phyloP scores from a whole-genome alignment of 1,140 invertebrate species.

The Drosophila teissieri region DNA sequence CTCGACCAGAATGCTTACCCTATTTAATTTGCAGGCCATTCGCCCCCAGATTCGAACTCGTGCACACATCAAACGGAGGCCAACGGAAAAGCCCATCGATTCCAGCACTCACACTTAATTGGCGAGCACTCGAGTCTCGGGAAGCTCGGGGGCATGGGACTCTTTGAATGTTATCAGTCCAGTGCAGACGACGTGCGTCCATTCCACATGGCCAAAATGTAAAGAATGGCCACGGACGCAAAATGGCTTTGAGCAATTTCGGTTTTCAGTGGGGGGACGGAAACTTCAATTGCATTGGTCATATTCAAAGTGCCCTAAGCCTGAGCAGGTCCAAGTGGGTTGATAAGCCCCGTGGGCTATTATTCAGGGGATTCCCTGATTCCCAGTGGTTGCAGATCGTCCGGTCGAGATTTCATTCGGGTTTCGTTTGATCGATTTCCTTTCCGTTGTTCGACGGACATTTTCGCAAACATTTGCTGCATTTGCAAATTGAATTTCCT shows the following conservation, averaged over 20 bases:
- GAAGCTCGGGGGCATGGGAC: constrained; percentile 2
- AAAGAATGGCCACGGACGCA: constrained; percentile 22
- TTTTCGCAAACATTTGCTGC: constrained; percentile 33
- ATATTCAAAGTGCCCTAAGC: constrained; percentile 69
- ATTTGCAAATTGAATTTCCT: constrained; percentile 79
- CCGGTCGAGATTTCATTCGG: constrained; percentile 60
- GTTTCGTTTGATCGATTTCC: constrained; percentile 61
- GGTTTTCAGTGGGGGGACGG: constrained; percentile 26
- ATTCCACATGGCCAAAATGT: constrained; percentile 20
- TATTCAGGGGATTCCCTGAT: not conserved
- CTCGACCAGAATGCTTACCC: constrained; percentile 24
- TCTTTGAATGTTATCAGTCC: constrained; percentile 76
- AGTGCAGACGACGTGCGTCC: constrained; percentile 57
- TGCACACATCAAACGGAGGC: constrained; percentile 34
- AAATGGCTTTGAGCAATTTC: constrained; percentile 50
- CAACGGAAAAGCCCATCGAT: constrained; percentile 38
- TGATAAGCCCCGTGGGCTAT: constrained; percentile 49
- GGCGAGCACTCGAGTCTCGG: constrained; percentile 45
- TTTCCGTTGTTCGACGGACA: constrained; percentile 21
- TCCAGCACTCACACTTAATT: constrained; percentile 71
- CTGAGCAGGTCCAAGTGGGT: constrained; percentile 54
- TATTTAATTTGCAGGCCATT: constrained; percentile 50
- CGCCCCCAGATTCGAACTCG: constrained; percentile 20
- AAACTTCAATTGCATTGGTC: constrained; percentile 58
- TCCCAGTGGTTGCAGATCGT: constrained; percentile 45